phyloP scores from a whole-genome alignment of 2,888 invertebrate species.

The Mythimna loreyi region DNA sequence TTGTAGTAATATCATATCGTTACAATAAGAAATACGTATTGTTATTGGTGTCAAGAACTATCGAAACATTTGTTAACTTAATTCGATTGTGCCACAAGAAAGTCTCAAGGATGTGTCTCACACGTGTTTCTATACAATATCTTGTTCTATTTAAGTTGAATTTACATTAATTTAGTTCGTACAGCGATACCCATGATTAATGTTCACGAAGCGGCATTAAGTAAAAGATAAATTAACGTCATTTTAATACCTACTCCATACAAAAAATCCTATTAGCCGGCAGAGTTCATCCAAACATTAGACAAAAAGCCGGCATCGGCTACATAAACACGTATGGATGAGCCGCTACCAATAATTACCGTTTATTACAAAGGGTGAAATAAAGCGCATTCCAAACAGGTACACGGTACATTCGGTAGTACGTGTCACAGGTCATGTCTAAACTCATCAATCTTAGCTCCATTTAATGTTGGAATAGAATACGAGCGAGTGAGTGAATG shows the following conservation, averaged over 20 bases:
- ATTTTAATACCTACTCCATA: constrained; percentile 81
- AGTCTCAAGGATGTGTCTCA: background rate
- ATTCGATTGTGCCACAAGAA: background rate
- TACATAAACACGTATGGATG: constrained; percentile 72
- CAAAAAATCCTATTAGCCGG: constrained; percentile 87
- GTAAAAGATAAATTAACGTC: constrained; percentile 82
- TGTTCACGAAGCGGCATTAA: constrained; percentile 72
- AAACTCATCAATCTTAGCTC: constrained; percentile 89
- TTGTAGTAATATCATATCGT: constrained; percentile 44
- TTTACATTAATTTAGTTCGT: constrained; percentile 71
- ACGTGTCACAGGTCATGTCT: constrained; percentile 89
- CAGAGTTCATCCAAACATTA: constrained; percentile 80
- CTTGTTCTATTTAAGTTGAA: constrained; percentile 49
- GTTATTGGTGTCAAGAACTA: constrained; percentile 36
- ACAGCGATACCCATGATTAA: constrained; percentile 76
- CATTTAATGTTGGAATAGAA: constrained; percentile 87
- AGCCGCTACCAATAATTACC: constrained; percentile 85
- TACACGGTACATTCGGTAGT: constrained; percentile 86
- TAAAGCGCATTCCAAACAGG: constrained; percentile 85
- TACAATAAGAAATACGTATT: constrained; percentile 31
- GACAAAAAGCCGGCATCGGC: constrained; percentile 80
- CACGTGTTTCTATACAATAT: constrained; percentile 11
- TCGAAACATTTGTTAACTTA: constrained; percentile 21
- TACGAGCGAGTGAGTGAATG: constrained; percentile 63
- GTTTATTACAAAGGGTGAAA: constrained; percentile 86